phyloP scores from a whole-genome alignment of 2,888 invertebrate species.

The Thera obeliscata region DNA sequence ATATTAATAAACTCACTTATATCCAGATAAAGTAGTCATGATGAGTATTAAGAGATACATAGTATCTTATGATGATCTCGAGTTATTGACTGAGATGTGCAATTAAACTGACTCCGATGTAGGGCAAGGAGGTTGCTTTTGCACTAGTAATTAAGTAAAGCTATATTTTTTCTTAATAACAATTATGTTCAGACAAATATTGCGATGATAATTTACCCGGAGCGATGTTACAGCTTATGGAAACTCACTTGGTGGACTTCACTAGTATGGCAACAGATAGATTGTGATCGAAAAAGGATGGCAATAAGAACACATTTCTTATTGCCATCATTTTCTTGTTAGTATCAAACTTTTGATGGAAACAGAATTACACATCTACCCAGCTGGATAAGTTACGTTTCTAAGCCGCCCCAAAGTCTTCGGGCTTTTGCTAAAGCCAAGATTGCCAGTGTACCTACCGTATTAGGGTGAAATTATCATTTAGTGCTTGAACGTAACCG shows the following conservation, averaged over 20 bases:
- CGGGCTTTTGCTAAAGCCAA: too few species aligned
- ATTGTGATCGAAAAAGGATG: too few species aligned
- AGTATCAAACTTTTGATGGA: too few species aligned
- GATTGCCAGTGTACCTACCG: too few species aligned
- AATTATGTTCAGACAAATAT: constrained; percentile 46
- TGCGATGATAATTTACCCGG: constrained; percentile 17
- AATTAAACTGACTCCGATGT: constrained; percentile 58
- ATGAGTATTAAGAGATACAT: constrained; percentile 49
- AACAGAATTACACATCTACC: too few species aligned
- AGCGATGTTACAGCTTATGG: constrained; percentile 16
- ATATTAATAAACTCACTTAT: constrained; percentile 23
- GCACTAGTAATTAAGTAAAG: constrained; percentile 51
- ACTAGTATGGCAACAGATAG: too few species aligned
- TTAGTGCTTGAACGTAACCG: too few species aligned
- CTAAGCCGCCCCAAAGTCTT: too few species aligned
- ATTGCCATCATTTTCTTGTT: too few species aligned
- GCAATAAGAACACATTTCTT: too few species aligned
- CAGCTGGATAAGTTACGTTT: too few species aligned
- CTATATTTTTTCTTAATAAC: constrained; percentile 45
- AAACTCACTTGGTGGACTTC: constrained; percentile 2
- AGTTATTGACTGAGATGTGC: constrained; percentile 57
- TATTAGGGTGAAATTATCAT: too few species aligned
- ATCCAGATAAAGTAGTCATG: constrained; percentile 17
- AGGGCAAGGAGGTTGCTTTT: constrained; percentile 57
- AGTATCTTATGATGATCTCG: constrained; percentile 64